Conservation (phyloP, 64 coral and sea anemone species). For the Acropora tenuis region DNA sequence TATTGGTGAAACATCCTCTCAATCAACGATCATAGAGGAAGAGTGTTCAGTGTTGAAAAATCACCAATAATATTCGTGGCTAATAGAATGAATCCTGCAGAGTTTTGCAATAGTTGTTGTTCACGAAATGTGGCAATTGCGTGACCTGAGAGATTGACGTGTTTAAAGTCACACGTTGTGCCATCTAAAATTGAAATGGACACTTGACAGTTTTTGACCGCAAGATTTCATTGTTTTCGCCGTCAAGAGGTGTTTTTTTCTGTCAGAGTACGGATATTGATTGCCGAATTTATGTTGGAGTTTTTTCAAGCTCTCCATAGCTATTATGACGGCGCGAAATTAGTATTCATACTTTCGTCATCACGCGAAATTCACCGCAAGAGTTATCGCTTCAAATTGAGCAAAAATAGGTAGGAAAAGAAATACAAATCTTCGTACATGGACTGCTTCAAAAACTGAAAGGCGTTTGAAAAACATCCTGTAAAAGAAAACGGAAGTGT, state of each 20-base stretch:
- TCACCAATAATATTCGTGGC: neutral
- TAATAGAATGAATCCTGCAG: neutral
- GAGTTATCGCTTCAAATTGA: neutral
- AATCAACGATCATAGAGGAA: neutral
- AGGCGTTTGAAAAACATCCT: neutral
- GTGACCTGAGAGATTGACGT: neutral
- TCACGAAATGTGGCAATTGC: neutral
- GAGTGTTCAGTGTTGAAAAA: neutral
- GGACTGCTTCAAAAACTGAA: neutral
- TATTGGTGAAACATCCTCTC: neutral
- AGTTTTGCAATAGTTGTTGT: neutral
- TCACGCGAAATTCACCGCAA: neutral
- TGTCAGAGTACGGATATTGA: neutral
- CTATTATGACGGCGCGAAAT: constrained; percentile 5
- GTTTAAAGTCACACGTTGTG: no score
- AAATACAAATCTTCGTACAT: neutral
- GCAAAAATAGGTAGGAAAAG: neutral
- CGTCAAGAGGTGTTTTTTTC: neutral
- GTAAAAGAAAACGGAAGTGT: neutral
- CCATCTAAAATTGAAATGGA: neutral
- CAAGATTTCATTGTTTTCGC: neutral
- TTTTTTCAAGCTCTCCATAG: neutral
- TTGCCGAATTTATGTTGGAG: neutral
- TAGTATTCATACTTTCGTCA: neutral
- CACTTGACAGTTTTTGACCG: neutral